These are phyloP conservation scores for Cydia fagiglandana DNA, from an alignment of 1,140 invertebrate species.

Conservation along the genomic window DNA sequence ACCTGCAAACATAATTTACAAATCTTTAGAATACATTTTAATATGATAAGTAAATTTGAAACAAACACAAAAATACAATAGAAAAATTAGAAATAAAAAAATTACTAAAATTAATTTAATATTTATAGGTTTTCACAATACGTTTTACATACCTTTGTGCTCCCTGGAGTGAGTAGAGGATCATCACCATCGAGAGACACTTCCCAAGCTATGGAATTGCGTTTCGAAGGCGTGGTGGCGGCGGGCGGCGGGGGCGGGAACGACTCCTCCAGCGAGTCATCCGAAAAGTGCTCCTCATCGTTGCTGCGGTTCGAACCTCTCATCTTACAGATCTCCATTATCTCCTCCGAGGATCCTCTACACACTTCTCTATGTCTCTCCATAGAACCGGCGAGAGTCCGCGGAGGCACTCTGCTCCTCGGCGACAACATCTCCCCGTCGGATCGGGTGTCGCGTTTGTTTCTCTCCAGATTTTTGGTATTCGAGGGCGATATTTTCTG, in stretches of 20 bases:
- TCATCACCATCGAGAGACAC: slow-evolving; percentile 86
- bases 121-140: not conserved
- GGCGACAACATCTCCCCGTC: slow-evolving; percentile 78
- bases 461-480: slow-evolving; percentile 61
- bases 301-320: slow-evolving; percentile 74
- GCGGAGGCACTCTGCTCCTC: slow-evolving; percentile 82
- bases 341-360: slow-evolving; percentile 77
- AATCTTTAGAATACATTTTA: not conserved
- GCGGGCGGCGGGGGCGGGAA: slow-evolving; percentile 81
- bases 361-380: slow-evolving; percentile 88
- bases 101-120: not conserved
- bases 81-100: too few relatives aligned
- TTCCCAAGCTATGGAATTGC: slow-evolving; percentile 90
- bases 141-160: slow-evolving; percentile 82
- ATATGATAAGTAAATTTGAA: too few relatives aligned
- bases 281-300: slow-evolving; percentile 88
- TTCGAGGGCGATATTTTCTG: slow-evolving; percentile 65
- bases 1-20: slow-evolving; percentile 71
- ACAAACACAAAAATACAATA: too few relatives aligned
- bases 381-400: slow-evolving; percentile 84
- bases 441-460: slow-evolving; percentile 68
- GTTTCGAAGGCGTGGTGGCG: slow-evolving; percentile 82
- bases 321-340: slow-evolving; percentile 66
- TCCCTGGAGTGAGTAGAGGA: slow-evolving; percentile 84
- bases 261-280: slow-evolving; percentile 89